Evolutionary conservation across 2,113 vertebrate genomes (phyloP).

Genomic region (Mionectes macconnelli): DNA sequence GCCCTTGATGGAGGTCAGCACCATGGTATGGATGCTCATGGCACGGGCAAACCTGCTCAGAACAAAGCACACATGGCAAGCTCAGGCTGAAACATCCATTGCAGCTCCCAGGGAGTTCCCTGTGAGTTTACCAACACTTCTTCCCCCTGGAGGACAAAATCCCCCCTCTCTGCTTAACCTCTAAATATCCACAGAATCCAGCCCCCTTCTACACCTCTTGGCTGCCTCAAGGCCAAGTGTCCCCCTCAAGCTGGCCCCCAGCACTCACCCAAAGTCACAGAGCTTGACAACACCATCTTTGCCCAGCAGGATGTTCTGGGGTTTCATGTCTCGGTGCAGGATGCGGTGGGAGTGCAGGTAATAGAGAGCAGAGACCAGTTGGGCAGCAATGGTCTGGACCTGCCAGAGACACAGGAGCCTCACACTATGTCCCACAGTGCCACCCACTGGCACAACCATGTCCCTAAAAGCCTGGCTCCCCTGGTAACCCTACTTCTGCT

Average conservation of each 20-base stretch:
- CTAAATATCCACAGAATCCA: background rate
- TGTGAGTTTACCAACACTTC: background rate
- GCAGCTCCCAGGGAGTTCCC: background rate
- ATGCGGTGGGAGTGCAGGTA: slow-evolving; percentile 97
- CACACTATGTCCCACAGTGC: background rate
- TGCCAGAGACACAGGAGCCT: slow-evolving; percentile 14
- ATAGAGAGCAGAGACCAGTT: slow-evolving; percentile 94
- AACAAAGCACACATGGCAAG: background rate
- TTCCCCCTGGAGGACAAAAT: background rate
- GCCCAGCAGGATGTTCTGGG: slow-evolving; percentile 93
- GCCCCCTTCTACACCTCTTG: background rate
- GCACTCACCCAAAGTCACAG: slow-evolving; percentile 92
- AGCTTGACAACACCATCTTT: slow-evolving; percentile 92
- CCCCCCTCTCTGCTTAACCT: background rate
- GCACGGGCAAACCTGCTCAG: slow-evolving; percentile 88
- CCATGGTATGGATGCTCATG: slow-evolving; percentile 94
- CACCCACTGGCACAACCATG: background rate
- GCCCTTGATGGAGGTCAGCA: slow-evolving; percentile 96
- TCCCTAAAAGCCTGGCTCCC: background rate
- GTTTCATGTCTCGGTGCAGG: slow-evolving; percentile 97
- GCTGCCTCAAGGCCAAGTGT: slow-evolving; percentile 76
- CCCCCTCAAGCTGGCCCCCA: background rate
- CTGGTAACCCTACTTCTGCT: background rate
- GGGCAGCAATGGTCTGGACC: slow-evolving; percentile 89
- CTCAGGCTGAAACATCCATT: background rate